phyloP scores from a whole-genome alignment of 1,140 invertebrate genomes.

The fruit fly (Drosophila melanogaster) region DNA sequence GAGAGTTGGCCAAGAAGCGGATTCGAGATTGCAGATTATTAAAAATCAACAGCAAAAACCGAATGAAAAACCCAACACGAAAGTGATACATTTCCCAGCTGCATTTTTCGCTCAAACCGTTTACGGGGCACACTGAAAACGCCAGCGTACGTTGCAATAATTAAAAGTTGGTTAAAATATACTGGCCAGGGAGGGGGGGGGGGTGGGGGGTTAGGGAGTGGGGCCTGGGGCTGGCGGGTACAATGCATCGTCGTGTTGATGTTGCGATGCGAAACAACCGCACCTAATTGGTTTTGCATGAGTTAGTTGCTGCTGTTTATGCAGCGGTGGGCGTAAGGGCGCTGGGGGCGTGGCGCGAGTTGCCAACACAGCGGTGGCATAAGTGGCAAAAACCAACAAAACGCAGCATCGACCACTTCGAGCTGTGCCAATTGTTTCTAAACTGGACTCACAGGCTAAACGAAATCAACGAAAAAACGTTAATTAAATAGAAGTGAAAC shows the following conservation, averaged over 20 bases:
- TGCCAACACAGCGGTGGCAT: constrained; percentile 53
- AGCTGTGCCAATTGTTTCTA: constrained; percentile 11
- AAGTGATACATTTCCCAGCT: constrained; percentile 27
- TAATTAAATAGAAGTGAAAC: background rate
- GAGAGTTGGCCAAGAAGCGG: constrained; percentile 43
- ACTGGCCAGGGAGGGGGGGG: background rate
- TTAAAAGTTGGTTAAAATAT: constrained; percentile 52
- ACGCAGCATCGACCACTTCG: background rate
- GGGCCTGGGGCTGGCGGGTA: constrained; percentile 1
- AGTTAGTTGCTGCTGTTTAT: constrained; percentile 41
- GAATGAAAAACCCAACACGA: background rate
- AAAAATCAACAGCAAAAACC: constrained; percentile 19
- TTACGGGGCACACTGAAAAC: constrained; percentile 13
- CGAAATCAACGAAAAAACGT: background rate
- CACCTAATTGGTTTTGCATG: constrained; percentile 80
- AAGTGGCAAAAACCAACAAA: constrained; percentile 50
- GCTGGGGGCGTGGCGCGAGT: background rate
- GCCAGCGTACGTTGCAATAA: constrained; percentile 33
- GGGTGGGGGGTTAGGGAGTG: background rate
- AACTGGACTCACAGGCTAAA: background rate
- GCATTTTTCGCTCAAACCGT: constrained; percentile 25
- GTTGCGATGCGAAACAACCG: constrained; percentile 73
- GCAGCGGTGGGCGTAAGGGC: constrained; percentile 10
- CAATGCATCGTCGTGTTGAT: constrained; percentile 52
- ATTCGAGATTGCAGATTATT: constrained; percentile 48